Base-by-base conservation (phyloP, 2,888 invertebrate genomes). In the Nezara viridula region DNA sequence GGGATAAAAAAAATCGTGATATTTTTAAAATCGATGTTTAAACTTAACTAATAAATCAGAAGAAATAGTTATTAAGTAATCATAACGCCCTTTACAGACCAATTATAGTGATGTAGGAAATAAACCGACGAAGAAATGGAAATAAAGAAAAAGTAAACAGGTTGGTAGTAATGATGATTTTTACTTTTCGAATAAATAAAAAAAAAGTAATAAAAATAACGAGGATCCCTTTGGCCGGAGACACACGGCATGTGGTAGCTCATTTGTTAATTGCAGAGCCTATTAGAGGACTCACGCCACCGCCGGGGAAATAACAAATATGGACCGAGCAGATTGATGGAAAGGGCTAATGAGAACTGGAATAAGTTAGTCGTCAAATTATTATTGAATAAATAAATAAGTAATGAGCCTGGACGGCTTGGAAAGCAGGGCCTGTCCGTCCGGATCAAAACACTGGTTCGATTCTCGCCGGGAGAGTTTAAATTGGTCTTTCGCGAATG, bases 331-430 rank as follows among this genome's bases (percentile, higher is more conserved):
- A 73, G 66, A 73, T 73, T 73, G 66, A 73, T 73, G 66, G 66
- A 37, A 73, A 73, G 66, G 32, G 19, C 66, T 73, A 73, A 73
- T 73, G 66, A 73, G 66, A 21, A 21, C 19, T 3, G 66, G 66
- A 73, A 73, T 73, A 73, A 73, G 32, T 37, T 73, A 37, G 66
- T 73, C 66, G 66, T 73, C 66, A 73, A 73, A 73, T 73, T 73
- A 73, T 73, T 73, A 37, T 73, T 73, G 66, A 73, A 73, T 73
- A 73, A 37, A 73, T 73, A 73, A 73, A 73, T 73, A 73, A 73
- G 7, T 73, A 73, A 73, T 73, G 66, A 73, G 37, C 6, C n/a
- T 55, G 0, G 12, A 12, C n/a, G 10, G n/a, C 32, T 73, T 73
- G 32, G 66, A 73, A 73, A 73, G 66, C 66, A 73, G 66, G 37